Percentiles rank a stretch among this genome's conserved stretches.
Evolutionary conservation across 2,888 invertebrate species (phyloP).

Genomic region (Schizotus pectinicornis): DNA sequence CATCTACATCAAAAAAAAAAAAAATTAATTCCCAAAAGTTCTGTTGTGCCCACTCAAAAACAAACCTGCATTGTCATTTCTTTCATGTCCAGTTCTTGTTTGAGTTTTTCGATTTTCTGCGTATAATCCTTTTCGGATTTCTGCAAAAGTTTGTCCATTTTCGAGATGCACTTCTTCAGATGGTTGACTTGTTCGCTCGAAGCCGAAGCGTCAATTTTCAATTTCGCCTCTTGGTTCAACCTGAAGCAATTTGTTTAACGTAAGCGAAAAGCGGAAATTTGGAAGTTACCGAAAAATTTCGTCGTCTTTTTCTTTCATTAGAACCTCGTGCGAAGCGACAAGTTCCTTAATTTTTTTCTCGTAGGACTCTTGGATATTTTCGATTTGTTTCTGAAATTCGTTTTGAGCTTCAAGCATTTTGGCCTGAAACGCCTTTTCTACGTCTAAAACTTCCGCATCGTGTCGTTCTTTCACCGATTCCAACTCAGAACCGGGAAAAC

Average conservation of each 20-base stretch:
- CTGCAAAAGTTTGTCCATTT: conserved; percentile 48
- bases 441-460: not conserved
- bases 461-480: conserved; percentile 10
- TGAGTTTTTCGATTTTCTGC: conserved; percentile 44
- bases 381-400: not conserved
- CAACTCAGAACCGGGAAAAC: conserved; percentile 2
- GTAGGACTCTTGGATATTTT: not conserved
- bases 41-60: too few species aligned
- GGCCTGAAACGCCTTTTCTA: conserved; percentile 1
- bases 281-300: conserved; percentile 6
- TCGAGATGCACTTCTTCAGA: conserved; percentile 44
- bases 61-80: conserved; percentile 43
- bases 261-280: not conserved
- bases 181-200: conserved; percentile 4
- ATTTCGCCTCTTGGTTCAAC: conserved; percentile 1
- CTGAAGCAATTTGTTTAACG: not conserved
- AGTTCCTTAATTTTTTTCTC: conserved; percentile 4
- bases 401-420: not conserved
- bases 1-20: conserved; percentile 33
- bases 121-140: conserved; percentile 47
- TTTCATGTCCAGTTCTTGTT: conserved; percentile 44
- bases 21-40: not conserved
- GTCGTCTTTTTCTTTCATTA: conserved; percentile 10
- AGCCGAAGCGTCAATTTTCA: not conserved
- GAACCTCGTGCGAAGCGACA: not conserved